These are phyloP conservation scores for Eupithecia insigniata DNA, from an alignment of 2,888 invertebrate species.

Conservation along the genomic window DNA sequence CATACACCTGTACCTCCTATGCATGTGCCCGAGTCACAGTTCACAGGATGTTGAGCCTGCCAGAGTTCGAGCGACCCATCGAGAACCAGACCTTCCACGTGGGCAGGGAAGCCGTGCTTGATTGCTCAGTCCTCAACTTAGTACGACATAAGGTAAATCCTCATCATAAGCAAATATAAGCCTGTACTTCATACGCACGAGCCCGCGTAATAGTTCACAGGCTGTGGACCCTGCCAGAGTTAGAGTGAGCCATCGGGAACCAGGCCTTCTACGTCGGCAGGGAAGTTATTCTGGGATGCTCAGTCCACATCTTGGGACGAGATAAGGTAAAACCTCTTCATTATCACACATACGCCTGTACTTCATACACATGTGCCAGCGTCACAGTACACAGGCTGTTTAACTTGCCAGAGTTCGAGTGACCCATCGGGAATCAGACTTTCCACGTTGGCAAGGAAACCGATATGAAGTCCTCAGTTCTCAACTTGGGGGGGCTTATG, in stretches of 20 bases:
- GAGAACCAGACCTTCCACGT: slow-evolving; percentile 85
- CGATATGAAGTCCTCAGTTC: slow-evolving; percentile 82
- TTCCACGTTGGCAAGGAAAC: slow-evolving; percentile 85
- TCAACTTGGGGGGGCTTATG: slow-evolving; percentile 85
- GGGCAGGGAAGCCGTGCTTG: slow-evolving; percentile 84
- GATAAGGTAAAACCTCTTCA: slow-evolving; percentile 71
- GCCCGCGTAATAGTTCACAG: slow-evolving; percentile 72
- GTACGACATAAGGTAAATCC: too few relatives aligned
- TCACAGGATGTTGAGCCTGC: slow-evolving; percentile 52
- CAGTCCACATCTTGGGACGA: slow-evolving; percentile 83
- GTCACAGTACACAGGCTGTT: slow-evolving; percentile 66
- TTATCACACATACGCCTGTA: too few relatives aligned
- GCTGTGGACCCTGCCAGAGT: slow-evolving; percentile 78
- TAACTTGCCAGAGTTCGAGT: slow-evolving; percentile 81
- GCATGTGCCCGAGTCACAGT: slow-evolving; percentile 64
- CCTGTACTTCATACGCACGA: too few relatives aligned
- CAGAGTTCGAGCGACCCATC: slow-evolving; percentile 57
- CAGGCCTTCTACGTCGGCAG: slow-evolving; percentile 84
- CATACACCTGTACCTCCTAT: too few relatives aligned
- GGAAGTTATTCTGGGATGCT: slow-evolving; percentile 84
- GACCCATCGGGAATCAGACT: slow-evolving; percentile 84
- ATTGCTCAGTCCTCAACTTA: slow-evolving; percentile 84
- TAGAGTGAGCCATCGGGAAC: slow-evolving; percentile 83
- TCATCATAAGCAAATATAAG: too few relatives aligned
- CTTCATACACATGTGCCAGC: slow-evolving; percentile 69